Conservation (phyloP, 2,797 vertebrate species). For the Halcyon chelicuti region DNA sequence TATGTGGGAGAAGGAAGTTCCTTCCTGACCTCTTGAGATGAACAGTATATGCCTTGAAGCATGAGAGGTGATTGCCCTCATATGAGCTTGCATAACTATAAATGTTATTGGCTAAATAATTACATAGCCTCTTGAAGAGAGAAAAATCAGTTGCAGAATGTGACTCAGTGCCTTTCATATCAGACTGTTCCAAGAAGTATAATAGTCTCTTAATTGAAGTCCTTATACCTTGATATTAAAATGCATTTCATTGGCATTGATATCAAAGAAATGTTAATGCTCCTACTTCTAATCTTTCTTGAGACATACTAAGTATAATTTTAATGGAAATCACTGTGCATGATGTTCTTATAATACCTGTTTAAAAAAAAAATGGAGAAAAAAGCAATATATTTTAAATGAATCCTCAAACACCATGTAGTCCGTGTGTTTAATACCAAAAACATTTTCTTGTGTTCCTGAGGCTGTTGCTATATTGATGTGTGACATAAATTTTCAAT, state of each 20-base stretch:
- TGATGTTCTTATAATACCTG: slow-evolving; percentile 21
- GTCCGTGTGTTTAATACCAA: slow-evolving; percentile 50
- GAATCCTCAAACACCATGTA: not conserved
- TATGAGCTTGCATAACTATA: slow-evolving; percentile 50
- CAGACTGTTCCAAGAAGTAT: slow-evolving; percentile 35
- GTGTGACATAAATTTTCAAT: slow-evolving; percentile 83
- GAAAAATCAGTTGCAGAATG: slow-evolving; percentile 37
- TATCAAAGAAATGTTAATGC: slow-evolving; percentile 51
- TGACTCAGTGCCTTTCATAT: slow-evolving; percentile 54
- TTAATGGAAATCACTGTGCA: slow-evolving; percentile 45
- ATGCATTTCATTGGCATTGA: slow-evolving; percentile 20
- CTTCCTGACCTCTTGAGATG: slow-evolving; percentile 47
- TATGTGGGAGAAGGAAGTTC: not conserved
- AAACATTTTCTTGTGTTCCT: slow-evolving; percentile 53
- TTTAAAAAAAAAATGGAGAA: not conserved
- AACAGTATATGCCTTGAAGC: slow-evolving; percentile 42
- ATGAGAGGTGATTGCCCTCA: not conserved
- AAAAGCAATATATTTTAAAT: slow-evolving; percentile 6
- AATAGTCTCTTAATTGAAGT: slow-evolving; percentile 53
- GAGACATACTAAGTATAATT: slow-evolving; percentile 16
- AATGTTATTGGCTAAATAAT: slow-evolving; percentile 54
- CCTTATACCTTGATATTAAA: slow-evolving; percentile 55
- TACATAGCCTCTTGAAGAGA: slow-evolving; percentile 39
- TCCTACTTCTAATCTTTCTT: slow-evolving; percentile 42
- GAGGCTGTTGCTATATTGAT: slow-evolving; percentile 74